Evolutionary conservation across 30 jellyfish, hydroid and myxozoan species (phyloP).

Genomic region (Catostylus mosaicus): DNA sequence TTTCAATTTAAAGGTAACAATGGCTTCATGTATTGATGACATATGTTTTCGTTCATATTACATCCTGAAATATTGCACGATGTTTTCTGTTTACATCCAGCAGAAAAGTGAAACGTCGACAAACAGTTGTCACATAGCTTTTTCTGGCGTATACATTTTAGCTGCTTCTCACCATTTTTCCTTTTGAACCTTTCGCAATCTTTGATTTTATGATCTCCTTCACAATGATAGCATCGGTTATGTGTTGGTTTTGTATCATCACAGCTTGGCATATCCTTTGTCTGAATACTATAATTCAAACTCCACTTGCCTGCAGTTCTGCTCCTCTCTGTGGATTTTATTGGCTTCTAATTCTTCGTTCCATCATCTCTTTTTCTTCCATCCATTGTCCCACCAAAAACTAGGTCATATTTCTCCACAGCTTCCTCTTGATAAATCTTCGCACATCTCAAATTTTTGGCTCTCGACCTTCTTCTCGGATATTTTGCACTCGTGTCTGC

Average conservation of each 20-base stretch:
- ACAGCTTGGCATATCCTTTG: constrained; percentile 18
- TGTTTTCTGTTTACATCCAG: constrained; percentile 46
- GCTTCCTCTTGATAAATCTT: constrained; percentile 35
- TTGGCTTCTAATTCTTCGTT: constrained; percentile 24
- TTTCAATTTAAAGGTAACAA: not conserved
- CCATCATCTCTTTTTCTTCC: constrained; percentile 41
- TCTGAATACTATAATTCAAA: constrained; percentile 48
- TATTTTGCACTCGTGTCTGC: constrained; percentile 26
- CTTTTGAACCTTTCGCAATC: constrained; percentile 22
- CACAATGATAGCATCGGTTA: constrained; percentile 46
- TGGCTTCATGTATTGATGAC: not conserved
- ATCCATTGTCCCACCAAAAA: constrained; percentile 46
- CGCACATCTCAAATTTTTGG: constrained; percentile 51
- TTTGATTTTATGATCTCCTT: constrained; percentile 46
- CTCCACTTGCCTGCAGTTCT: constrained; percentile 24
- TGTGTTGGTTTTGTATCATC: constrained; percentile 1
- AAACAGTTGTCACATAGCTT: constrained; percentile 56
- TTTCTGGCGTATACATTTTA: constrained; percentile 33
- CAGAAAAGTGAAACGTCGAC: constrained; percentile 39
- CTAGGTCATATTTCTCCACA: constrained; percentile 59
- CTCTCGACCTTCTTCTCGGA: constrained; percentile 24
- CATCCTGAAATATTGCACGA: constrained; percentile 36
- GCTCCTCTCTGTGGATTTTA: constrained; percentile 27
- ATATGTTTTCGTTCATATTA: constrained; percentile 25
- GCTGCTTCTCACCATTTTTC: constrained; percentile 30